Percentiles rank a stretch among this genome's conserved stretches.
phyloP scores from a whole-genome alignment of 2,113 vertebrate genomes.

The Halichoerus grypus region DNA sequence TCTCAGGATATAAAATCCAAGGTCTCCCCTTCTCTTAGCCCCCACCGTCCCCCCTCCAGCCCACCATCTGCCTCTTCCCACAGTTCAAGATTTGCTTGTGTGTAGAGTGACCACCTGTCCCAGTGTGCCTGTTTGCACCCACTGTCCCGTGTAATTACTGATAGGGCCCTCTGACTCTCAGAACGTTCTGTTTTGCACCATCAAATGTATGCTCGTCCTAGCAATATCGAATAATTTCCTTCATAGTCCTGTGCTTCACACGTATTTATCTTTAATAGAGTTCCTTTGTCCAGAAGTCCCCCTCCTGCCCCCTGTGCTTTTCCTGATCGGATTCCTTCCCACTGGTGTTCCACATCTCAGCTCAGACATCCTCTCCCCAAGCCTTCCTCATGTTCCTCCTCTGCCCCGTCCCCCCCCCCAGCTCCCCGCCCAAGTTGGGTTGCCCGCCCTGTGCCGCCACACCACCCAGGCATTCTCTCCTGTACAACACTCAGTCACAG shows the following conservation, averaged over 20 bases:
- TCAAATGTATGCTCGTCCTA: background rate
- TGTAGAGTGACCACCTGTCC: background rate
- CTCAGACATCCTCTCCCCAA: background rate
- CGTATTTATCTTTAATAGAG: background rate
- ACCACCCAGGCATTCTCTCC: accelerated
- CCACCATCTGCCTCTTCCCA: background rate
- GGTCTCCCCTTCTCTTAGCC: background rate
- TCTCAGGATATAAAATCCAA: background rate
- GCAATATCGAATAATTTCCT: background rate
- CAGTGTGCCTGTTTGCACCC: background rate
- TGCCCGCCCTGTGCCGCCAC: background rate
- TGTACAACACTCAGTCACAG: background rate
- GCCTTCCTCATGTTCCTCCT: background rate
- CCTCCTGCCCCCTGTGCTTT: accelerated
- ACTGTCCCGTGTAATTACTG: background rate
- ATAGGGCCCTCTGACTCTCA: background rate
- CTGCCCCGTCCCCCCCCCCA: background rate
- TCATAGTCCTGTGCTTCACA: background rate
- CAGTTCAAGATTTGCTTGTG: background rate
- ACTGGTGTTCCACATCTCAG: background rate
- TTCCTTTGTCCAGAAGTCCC: background rate
- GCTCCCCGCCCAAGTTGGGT: background rate
- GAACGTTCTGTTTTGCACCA: background rate
- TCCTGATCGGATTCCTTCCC: background rate
- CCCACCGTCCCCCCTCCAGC: background rate